Base-by-base conservation (phyloP, 2,888 invertebrate species). In the Caenorhabditis wallacei region DNA sequence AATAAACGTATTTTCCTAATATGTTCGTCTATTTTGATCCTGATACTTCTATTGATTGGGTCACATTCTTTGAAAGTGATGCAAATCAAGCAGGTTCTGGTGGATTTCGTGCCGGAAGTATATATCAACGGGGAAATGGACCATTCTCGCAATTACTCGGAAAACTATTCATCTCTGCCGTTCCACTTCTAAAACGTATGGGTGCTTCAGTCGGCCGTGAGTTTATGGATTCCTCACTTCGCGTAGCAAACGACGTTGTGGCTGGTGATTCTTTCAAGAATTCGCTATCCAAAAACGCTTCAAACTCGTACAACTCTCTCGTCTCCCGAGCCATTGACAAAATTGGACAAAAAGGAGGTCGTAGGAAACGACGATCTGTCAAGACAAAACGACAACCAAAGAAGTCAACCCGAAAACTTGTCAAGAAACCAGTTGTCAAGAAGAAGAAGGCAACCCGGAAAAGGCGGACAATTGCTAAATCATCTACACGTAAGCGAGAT, bases 91-190 rank as follows among this genome's bases (percentile, higher is more conserved):
- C 7, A 35, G 69, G 69, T 13, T 69, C 56, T 16, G 13, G 22
- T 69, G 69, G 69, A 53, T 69, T 56, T 69, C 53, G 24, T 20
- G 69, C 69, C 53, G 54, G 56, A 35, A 53, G 56, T 37, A 18
- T 54, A 5, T 69, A 69, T 56, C 69, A 69, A 54, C n/a, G 69
- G 22, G 69, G 69, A 20, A 69, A 54, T n/a, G 69, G 69, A 2
- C 37, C 51, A 1, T 56, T 69, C 24, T 69, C 69, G 16, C 69
- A 69, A 69, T 20, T 69, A 40, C 56, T 69, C 20, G 69, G 69
- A 35, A 69, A 69, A 69, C 56, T 69, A 3, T 56, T 69, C 40
- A 56, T 56, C 2, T 43, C 53, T 16, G 69, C 69, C n/a, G 56
- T 69, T 24, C 69, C 69, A 0, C 3, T 69, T 3, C 24, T 69